phyloP scores from a whole-genome alignment of 2,797 vertebrate genomes.

The Sebastiscus tertius region DNA sequence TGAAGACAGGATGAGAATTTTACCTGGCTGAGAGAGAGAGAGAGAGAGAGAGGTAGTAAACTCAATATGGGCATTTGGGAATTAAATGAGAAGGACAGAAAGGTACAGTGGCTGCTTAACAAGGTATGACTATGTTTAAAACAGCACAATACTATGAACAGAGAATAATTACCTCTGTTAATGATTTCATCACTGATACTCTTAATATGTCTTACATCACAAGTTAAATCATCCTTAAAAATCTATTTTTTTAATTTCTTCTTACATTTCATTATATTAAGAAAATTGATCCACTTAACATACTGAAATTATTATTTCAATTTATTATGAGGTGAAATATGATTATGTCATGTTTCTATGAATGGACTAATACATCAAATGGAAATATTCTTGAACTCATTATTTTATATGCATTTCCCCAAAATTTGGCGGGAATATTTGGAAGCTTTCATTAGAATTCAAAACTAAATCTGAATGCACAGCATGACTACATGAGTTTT shows the following conservation, averaged over 20 bases:
- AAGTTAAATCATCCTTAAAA: not conserved
- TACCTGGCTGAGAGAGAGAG: conserved; percentile 32
- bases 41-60: conserved; percentile 13
- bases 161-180: not conserved
- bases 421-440: not conserved
- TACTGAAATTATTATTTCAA: not conserved
- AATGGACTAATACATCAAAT: not conserved
- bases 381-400: not conserved
- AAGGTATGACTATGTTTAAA: conserved; percentile 9
- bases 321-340: not conserved
- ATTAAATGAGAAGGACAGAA: conserved; percentile 28
- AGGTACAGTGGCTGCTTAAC: conserved; percentile 22
- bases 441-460: not conserved
- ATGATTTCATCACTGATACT: not conserved
- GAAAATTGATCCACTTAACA: not conserved
- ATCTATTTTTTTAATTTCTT: not conserved
- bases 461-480: not conserved
- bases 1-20: conserved; percentile 81
- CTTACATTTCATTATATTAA: not conserved
- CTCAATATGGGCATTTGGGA: conserved; percentile 50
- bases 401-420: not conserved
- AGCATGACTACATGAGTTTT: not conserved
- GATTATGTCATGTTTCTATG: not conserved
- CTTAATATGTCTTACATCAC: not conserved
- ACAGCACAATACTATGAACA: not conserved